phyloP scores from a whole-genome alignment of 2,113 vertebrate species.

The Tricholaema leucomelas region DNA sequence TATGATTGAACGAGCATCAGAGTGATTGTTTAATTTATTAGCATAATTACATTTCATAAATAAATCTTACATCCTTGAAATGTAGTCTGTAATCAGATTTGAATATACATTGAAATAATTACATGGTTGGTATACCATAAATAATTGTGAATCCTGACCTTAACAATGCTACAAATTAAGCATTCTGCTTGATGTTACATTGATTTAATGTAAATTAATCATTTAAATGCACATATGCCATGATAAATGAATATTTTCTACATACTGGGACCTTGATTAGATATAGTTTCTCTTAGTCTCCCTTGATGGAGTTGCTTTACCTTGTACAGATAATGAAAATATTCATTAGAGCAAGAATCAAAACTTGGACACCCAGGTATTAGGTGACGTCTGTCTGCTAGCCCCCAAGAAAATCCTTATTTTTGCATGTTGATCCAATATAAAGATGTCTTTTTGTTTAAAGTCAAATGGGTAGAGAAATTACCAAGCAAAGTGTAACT shows the following conservation, averaged over 20 bases:
- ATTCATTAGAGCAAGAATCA: not conserved
- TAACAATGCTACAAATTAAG: not conserved
- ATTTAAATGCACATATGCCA: not conserved
- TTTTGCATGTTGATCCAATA: not conserved
- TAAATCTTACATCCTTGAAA: not conserved
- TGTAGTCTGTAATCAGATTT: constrained; percentile 8
- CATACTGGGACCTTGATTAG: not conserved
- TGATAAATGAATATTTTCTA: not conserved
- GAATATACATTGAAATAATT: constrained; percentile 31
- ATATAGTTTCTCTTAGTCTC: not conserved
- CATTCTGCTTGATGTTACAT: not conserved
- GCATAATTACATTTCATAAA: not conserved
- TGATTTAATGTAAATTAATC: too few relatives aligned
- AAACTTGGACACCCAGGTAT: not conserved
- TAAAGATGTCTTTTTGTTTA: not conserved
- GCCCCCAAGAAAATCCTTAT: not conserved
- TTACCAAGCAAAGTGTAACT: not conserved
- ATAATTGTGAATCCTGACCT: constrained; percentile 19
- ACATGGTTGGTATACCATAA: constrained; percentile 22
- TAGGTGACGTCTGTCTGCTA: not conserved
- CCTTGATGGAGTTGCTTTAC: not conserved
- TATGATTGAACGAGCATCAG: not conserved
- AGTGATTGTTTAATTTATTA: constrained; percentile 1
- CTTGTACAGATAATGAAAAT: not conserved
- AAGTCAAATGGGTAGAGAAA: not conserved